Conservation (phyloP, 2,797 vertebrate genomes). For the Benthosema pterotum region DNA sequence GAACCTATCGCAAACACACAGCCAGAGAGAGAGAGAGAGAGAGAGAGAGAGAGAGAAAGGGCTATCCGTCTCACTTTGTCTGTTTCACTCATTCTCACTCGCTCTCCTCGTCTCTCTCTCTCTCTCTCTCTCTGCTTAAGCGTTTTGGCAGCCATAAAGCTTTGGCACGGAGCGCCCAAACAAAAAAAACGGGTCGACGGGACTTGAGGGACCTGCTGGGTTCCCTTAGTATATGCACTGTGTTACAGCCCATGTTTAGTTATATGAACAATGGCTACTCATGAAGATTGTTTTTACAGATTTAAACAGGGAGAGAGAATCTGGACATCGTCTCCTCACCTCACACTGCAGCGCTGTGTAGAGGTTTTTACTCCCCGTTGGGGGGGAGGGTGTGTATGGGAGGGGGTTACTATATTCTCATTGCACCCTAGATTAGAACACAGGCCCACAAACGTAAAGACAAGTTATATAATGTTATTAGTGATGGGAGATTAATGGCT, state of each 20-base stretch:
- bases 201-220: slow-evolving; percentile 8
- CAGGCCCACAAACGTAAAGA: too few species aligned
- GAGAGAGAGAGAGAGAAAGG: background rate
- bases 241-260: slow-evolving; percentile 47
- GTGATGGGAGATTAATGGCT: too few species aligned
- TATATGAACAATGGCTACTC: slow-evolving; percentile 42
- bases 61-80: slow-evolving; percentile 53
- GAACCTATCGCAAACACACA: slow-evolving; percentile 64
- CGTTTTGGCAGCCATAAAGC: slow-evolving; percentile 39
- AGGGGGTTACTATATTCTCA: slow-evolving; percentile 67
- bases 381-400: slow-evolving; percentile 12
- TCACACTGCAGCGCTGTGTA: slow-evolving; percentile 46
- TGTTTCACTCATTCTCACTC: slow-evolving; percentile 12
- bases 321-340: slow-evolving; percentile 69
- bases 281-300: slow-evolving; percentile 53
- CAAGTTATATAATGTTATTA: too few species aligned
- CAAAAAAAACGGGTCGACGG: slow-evolving; percentile 5
- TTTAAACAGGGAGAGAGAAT: slow-evolving; percentile 44
- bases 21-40: slow-evolving; percentile 10
- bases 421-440: slow-evolving; percentile 37
- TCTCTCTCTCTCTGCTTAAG: slow-evolving; percentile 26
- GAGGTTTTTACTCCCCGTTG: slow-evolving; percentile 40
- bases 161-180: slow-evolving; percentile 39
- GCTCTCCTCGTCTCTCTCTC: slow-evolving; percentile 43
- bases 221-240: slow-evolving; percentile 23